phyloP scores from a whole-genome alignment of 1,140 invertebrate genomes.

The Harpegnathos saltator region DNA sequence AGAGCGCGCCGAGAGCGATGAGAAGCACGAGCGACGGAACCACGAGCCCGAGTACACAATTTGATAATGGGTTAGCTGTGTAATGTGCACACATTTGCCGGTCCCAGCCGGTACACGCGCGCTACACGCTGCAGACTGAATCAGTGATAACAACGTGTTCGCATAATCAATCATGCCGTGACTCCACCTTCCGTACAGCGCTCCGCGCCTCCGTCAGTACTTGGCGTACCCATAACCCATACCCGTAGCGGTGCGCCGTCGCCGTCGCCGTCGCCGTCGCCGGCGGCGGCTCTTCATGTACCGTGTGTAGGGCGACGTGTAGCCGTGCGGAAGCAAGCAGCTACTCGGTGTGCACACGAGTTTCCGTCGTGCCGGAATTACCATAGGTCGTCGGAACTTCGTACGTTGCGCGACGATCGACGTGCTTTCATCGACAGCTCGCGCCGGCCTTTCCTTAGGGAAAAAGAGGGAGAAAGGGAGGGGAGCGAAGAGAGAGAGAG shows the following conservation, averaged over 20 bases:
- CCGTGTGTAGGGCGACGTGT: constrained; percentile 11
- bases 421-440: background rate
- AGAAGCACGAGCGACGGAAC: constrained; percentile 74
- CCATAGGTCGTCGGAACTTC: constrained; percentile 1
- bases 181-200: constrained; percentile 60
- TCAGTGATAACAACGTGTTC: constrained; percentile 81
- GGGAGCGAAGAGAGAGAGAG: no score
- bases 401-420: background rate
- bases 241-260: background rate
- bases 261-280: background rate
- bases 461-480: no score
- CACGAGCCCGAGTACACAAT: constrained; percentile 79
- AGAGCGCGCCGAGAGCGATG: constrained; percentile 53
- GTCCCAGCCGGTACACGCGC: constrained; percentile 66
- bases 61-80: constrained; percentile 84
- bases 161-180: constrained; percentile 82
- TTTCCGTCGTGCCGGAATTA: constrained; percentile 34
- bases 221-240: constrained; percentile 23
- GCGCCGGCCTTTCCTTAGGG: background rate
- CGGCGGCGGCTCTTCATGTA: constrained; percentile 15
- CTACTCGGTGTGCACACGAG: constrained; percentile 32
- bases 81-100: constrained; percentile 77
- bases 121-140: constrained; percentile 73
- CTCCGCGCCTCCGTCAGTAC: constrained; percentile 22
- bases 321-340: constrained; percentile 33